These are phyloP conservation scores for Xyrichtys novacula DNA, from an alignment of 2,797 vertebrate species.

Conservation along the genomic window DNA sequence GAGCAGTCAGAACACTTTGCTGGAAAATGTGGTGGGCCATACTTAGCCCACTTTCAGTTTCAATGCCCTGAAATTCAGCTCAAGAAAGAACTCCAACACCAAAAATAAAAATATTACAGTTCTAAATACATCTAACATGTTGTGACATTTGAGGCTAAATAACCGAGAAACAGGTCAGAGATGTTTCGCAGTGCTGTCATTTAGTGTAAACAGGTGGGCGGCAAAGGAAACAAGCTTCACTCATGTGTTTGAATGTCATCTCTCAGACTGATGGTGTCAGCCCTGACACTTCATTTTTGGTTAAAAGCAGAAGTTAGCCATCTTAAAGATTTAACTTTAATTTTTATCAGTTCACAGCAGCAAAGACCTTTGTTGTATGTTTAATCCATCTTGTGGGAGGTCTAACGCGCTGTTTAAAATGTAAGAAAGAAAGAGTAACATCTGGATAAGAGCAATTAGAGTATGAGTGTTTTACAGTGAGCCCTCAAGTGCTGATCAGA, in stretches of 20 bases:
- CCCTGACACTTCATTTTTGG: not conserved
- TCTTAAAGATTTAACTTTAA: not conserved
- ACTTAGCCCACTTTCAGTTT: constrained; percentile 57
- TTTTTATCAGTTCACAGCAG: not conserved
- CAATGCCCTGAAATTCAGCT: not conserved
- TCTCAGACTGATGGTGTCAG: constrained; percentile 16
- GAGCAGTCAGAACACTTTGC: not conserved
- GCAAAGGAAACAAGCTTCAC: constrained; percentile 36
- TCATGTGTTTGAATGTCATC: constrained; percentile 36
- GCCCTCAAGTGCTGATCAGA: constrained; percentile 52
- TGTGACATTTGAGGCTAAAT: not conserved
- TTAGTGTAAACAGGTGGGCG: constrained; percentile 6
- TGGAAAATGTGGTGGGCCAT: constrained; percentile 33
- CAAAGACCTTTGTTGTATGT: not conserved
- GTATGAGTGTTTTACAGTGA: constrained; percentile 14
- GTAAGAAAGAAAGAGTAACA: constrained; percentile 6
- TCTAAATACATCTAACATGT: not conserved
- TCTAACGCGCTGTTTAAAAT: not conserved
- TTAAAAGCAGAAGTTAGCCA: constrained; percentile 9
- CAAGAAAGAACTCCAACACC: not conserved
- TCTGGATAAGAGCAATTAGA: constrained; percentile 19
- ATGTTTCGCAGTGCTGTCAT: constrained; percentile 1
- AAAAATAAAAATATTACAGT: not conserved
- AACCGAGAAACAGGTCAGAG: not conserved
- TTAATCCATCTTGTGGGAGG: not conserved